Evolutionary conservation across 1,140 invertebrate genomes (phyloP).

Genomic region (Drosophila kikkawai): DNA sequence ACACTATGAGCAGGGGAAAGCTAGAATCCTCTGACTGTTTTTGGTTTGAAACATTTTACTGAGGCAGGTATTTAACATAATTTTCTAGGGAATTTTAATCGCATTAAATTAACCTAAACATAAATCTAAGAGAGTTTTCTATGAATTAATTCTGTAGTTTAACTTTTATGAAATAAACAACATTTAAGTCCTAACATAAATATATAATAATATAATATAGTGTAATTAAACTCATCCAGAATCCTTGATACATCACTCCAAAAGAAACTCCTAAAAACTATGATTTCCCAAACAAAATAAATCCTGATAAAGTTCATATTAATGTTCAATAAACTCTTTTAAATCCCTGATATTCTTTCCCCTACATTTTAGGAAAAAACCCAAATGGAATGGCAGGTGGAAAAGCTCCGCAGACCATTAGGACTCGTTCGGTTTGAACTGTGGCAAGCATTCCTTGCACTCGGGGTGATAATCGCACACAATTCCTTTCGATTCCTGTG

Average conservation of each 20-base stretch:
- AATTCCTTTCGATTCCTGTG: constrained; percentile 49
- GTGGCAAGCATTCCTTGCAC: constrained; percentile 12
- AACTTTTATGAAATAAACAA: not conserved
- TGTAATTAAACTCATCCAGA: not conserved
- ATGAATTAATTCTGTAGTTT: no score
- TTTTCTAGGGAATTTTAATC: not conserved
- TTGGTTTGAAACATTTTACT: not conserved
- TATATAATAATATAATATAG: not conserved
- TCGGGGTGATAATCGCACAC: constrained; percentile 43
- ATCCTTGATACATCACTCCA: not conserved
- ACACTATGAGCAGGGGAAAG: not conserved
- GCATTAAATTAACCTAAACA: no score
- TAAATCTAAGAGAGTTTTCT: not conserved
- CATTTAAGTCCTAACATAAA: no score
- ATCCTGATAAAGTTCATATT: constrained; percentile 1
- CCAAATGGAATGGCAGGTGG: constrained; percentile 7
- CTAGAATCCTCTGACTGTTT: not conserved
- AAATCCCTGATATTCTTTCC: not conserved
- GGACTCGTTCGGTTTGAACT: constrained; percentile 15
- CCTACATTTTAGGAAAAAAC: not conserved
- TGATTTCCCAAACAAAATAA: not conserved
- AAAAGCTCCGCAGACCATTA: constrained; percentile 28
- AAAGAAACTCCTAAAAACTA: not conserved
- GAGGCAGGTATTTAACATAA: not conserved
- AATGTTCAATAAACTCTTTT: constrained; percentile 10